phyloP scores from a whole-genome alignment of 1,140 invertebrate genomes.

The Apis cerana region DNA sequence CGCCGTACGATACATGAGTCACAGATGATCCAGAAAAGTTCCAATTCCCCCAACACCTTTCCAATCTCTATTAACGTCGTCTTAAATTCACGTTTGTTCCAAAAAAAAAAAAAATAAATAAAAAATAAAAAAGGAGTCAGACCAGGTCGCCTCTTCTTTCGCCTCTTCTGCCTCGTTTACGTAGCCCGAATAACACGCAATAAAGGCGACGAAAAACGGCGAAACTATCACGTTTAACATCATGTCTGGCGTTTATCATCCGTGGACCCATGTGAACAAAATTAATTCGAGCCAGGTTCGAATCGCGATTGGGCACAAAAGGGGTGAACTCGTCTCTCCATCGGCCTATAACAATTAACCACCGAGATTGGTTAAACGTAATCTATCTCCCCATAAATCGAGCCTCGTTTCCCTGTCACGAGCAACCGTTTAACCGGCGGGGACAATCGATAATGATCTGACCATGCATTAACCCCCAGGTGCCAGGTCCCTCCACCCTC shows the following conservation, averaged over 20 bases:
- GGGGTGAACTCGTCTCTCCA: conserved; percentile 11
- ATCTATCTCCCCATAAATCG: conserved; percentile 8
- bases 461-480: conserved; percentile 6
- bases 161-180: neutral
- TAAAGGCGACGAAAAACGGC: neutral
- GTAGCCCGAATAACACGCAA: neutral
- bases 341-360: conserved; percentile 30
- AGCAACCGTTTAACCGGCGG: neutral
- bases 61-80: conserved; percentile 6
- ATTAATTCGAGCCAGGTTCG: conserved; percentile 3
- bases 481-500: neutral
- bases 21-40: neutral
- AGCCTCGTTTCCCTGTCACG: neutral
- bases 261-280: neutral
- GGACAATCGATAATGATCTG: conserved; percentile 35
- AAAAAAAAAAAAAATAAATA: neutral
- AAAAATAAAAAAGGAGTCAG: neutral
- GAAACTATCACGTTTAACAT: conserved; percentile 5
- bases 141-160: neutral
- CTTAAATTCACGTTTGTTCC: neutral
- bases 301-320: neutral
- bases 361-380: conserved; percentile 34
- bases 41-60: neutral
- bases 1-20: too few species aligned
- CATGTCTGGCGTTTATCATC: conserved; percentile 12